Base-by-base conservation (phyloP, 2,797 vertebrate genomes). In the Crocidura indochinensis region DNA sequence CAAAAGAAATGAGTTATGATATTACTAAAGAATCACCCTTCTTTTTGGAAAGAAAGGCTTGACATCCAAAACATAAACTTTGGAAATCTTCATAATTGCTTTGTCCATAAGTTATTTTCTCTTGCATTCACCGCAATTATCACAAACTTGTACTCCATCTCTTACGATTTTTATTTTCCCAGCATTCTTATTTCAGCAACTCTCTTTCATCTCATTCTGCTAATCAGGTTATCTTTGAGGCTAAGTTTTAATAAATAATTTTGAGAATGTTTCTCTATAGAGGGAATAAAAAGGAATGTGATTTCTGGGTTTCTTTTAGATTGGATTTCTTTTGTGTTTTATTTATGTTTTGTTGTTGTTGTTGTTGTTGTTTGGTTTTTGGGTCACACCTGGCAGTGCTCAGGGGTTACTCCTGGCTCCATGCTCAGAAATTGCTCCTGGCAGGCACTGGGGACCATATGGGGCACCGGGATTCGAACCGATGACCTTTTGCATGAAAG, bases 1-100 rank as follows among this genome's bases (percentile, higher is more conserved):
- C 78, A 91, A 93, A 87, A 46, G 49, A 92, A 88, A 93, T 38
- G 76, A 56, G 84, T 38, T 86, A 86, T 74, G 76, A 84, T 46
- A 4, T 85, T 51, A 71, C 26, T 83, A 2, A 11, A 72, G 44
- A 84, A 44, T 24, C 6, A 2, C 24, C 27, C 51, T 73, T 47
- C 17, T 89, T 17, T 67, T 82, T 72, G 38, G 53, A 64, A 51
- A 15, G 24, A 56, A 90, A 94, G 67, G 49, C 19, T 38, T 69
- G 72, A 88, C 81, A 88, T 84, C 0, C 88, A 91, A 91, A 89
- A 69, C 51, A 79, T 19, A 5, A 80, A 60, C 44, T 77, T 11
- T 88, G 90, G 46, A 87, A 88, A 77, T 71, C 17, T 68, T 72
- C 75, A 20, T 56, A 72, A 91, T 19, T 88, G 2, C 38, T 88